Base-by-base conservation (phyloP, 2,113 vertebrate genomes). In the Pelecanoides urinatrix region DNA sequence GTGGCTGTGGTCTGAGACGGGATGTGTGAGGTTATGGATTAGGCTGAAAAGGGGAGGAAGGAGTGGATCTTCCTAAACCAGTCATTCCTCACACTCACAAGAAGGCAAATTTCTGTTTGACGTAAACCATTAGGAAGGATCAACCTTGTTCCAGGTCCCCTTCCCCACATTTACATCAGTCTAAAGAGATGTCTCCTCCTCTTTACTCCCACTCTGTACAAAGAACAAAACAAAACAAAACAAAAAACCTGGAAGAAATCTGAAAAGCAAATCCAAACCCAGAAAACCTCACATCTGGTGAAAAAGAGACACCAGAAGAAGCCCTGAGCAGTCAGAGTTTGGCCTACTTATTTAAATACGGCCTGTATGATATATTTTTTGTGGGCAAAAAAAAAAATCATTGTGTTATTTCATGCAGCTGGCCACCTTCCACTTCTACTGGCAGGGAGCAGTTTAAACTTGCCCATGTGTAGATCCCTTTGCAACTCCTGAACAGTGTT, bases 371-470 rank as follows among this genome's bases (percentile, higher is more conserved):
- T 88, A 79, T 34, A 61, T 50, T 89, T 92, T 67, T 74, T 81
- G 47, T 22, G 9, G 6, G 13, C 4, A 8, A 55, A 49, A 74
- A 80, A 88, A 80, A 62, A 52, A 4, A 40, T 49, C 25, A 52
- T 86, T 67, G 29, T 94, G 70, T 68, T 73, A 84, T 96, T 96
- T 94, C 59, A 72, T 71, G 72, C 90, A 90, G 73, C 77, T 94
- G 76, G 36, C 53, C 53, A 49, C 88, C 59, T 86, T 92, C 90
- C 84, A 92, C 70, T 82, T 95, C 47, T 29, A 47, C 45, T 53
- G 49, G 32, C 38, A 82, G 26, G 40, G 32, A 82, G 19, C n/a
- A 82, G n/a, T 72, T 72, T 61, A 56, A 72, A 75, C 85, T 86
- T 93, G 75, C 36, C 85, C 55, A 36, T 70, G 70, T 34, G 45